phyloP scores from a whole-genome alignment of 2,113 vertebrate genomes.

The Puntigrus tetrazona region DNA sequence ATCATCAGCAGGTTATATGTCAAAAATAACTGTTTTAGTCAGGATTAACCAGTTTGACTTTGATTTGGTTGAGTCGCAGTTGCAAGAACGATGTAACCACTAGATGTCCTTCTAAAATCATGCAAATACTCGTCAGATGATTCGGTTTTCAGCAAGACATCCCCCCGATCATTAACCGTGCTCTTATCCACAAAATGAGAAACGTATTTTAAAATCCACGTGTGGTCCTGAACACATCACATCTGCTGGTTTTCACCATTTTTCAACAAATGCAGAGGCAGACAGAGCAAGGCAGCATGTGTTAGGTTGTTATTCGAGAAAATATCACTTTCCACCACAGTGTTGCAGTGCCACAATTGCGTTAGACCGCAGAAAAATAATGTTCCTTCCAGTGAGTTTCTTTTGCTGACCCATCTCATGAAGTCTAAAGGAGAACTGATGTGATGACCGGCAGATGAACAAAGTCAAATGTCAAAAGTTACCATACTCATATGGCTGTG shows the following conservation, averaged over 20 bases:
- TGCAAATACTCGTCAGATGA: neutral
- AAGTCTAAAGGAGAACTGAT: neutral
- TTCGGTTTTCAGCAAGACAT: neutral
- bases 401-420: neutral
- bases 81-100: slow-evolving; percentile 1
- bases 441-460: neutral
- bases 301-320: neutral
- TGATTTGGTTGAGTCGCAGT: neutral
- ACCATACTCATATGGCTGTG: neutral
- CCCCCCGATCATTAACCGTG: neutral
- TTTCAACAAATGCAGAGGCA: neutral
- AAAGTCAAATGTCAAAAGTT: neutral
- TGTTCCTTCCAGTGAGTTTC: neutral
- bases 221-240: neutral
- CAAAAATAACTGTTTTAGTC: neutral
- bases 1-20: neutral
- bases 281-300: neutral
- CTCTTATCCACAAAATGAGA: neutral
- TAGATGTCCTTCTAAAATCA: slow-evolving; percentile 42
- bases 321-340: neutral
- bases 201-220: neutral
- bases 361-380: neutral
- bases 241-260: neutral
- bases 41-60: neutral
- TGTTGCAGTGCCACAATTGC: neutral